Base-by-base conservation (phyloP, 2,888 invertebrate genomes). In the Agrochola macilenta region DNA sequence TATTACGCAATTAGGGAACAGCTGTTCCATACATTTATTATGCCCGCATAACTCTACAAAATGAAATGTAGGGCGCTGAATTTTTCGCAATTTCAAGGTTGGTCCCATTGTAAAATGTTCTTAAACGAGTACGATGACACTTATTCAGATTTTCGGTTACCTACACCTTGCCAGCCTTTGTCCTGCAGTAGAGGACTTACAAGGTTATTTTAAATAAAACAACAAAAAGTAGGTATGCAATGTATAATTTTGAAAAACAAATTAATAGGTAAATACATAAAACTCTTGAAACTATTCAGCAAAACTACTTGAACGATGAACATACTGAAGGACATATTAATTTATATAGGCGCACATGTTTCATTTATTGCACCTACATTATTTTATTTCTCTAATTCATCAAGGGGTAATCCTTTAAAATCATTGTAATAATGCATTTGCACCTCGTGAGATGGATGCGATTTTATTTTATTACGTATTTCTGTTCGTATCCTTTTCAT, bases 361-460 rank as follows among this genome's bases (percentile, higher is more conserved):
- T 60, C 1, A 9, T 20, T 0, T 20, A 20, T 23, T 54, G 54
- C 11, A 23, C 11, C 11, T n/a, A 70, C 5, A 30, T 30, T 46
- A 46, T 30, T 54, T 23, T 11, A 69, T 17, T 43, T 14, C 49
- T 52, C 14, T 23, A 52, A 23, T 52, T 52, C 49, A 3, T 82
- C 73, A 39, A 69, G 58, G 0, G 69, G 65, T 35, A 60, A 23
- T 23, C 26, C 2, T 4, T 61, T 54, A 70, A 82, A 87, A 35
- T 69, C 68, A 61, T 80, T 61, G 68, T 82, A 76, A 71, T 85
- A 90, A 84, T 90, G 87, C 80, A 90, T 86, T 80, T 87, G 84
- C 11, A 91, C 85, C 54, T 89, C 88, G 54, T 82, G 46, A 58
- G 78, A 78, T 71, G 89, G 85, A 84, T 90, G 86, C 14, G 79